A percentile compares a stretch with the other conserved stretches of the same genome.
phyloP scores from a whole-genome alignment of 2,888 invertebrate genomes.

The Cephus pulcher region DNA sequence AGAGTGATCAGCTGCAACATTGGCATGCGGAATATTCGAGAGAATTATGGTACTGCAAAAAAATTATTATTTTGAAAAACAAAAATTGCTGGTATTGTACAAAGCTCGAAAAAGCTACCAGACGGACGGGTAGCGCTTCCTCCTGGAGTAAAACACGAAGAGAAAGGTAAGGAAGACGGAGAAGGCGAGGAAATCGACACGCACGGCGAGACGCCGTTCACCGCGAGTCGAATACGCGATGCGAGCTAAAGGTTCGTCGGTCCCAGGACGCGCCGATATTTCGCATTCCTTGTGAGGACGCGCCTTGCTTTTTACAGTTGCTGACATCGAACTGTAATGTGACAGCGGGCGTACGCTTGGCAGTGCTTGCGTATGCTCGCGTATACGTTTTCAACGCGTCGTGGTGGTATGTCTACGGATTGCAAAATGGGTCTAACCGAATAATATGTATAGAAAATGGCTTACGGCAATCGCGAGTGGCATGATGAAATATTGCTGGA shows the following conservation, averaged over 20 bases:
- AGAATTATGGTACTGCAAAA: not conserved
- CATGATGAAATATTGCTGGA: not conserved
- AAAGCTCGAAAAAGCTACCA: not conserved
- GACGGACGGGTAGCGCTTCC: not conserved
- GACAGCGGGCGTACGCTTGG: not conserved
- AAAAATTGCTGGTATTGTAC: not conserved
- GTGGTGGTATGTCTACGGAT: not conserved
- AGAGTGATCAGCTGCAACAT: not conserved
- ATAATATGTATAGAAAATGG: not conserved
- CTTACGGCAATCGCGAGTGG: not conserved
- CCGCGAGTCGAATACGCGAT: constrained; percentile 1
- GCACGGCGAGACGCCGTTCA: not conserved
- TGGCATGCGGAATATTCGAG: not conserved
- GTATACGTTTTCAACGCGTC: not conserved
- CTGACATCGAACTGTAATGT: not conserved
- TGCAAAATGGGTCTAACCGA: not conserved
- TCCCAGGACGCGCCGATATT: not conserved
- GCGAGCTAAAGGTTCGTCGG: not conserved
- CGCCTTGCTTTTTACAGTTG: not conserved
- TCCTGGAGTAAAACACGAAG: not conserved
- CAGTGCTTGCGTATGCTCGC: not conserved
- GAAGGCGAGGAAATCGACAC: not conserved
- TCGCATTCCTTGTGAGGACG: constrained; percentile 2
- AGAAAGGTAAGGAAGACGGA: not conserved
- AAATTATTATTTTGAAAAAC: not conserved